Conservation (phyloP, 2,113 vertebrate genomes). For the Aldabrachelys gigantea region DNA sequence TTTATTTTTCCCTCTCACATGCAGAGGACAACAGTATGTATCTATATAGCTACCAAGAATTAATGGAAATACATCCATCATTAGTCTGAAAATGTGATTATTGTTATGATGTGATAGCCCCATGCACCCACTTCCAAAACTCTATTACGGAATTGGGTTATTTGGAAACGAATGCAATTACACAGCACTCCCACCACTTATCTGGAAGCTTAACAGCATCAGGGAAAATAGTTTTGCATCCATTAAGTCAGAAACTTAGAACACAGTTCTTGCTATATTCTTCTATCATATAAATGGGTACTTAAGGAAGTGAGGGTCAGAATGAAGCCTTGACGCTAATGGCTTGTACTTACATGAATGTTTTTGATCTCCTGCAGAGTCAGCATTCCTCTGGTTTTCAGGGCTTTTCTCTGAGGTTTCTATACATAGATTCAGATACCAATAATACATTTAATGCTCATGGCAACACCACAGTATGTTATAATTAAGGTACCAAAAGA, state of each 20-base stretch:
- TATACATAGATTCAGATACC: conserved; percentile 58
- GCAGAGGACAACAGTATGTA: neutral
- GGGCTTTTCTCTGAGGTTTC: conserved; percentile 87
- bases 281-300: neutral
- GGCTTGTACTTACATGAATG: conserved; percentile 88
- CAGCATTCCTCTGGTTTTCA: conserved; percentile 88
- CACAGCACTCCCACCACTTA: neutral
- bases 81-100: neutral
- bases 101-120: neutral
- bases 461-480: neutral
- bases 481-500: neutral
- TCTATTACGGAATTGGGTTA: neutral
- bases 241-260: neutral
- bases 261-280: neutral
- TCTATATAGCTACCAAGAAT: neutral
- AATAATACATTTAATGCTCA: neutral
- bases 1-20: neutral
- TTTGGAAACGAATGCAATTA: neutral
- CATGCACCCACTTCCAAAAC: neutral
- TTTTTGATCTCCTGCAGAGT: conserved; percentile 90
- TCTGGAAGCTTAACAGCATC: neutral
- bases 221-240: neutral
- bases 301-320: neutral
- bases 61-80: neutral
- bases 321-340: neutral